Conservation (phyloP, 2,888 invertebrate species). For the Chydorus sphaericus region DNA sequence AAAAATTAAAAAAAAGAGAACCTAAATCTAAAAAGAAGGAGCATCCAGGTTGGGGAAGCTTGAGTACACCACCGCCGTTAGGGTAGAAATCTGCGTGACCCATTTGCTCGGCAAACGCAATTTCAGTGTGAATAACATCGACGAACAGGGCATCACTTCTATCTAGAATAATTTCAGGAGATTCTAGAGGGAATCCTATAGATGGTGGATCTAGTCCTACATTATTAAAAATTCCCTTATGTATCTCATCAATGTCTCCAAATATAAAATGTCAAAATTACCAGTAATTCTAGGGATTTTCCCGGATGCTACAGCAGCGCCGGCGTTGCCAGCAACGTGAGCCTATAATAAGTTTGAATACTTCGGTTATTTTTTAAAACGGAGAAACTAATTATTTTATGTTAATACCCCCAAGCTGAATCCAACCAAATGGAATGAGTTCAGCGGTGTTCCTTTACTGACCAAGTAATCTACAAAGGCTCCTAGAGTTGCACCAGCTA, state of each 20-base stretch:
- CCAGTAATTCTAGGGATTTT: conserved; percentile 10
- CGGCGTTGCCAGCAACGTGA: conserved; percentile 47
- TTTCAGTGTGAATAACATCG: conserved; percentile 54
- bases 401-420: conserved; percentile 39
- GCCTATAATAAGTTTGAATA: conserved; percentile 27
- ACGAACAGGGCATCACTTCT: conserved; percentile 51
- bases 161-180: conserved; percentile 39
- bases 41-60: conserved; percentile 39
- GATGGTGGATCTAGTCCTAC: conserved; percentile 48
- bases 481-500: conserved; percentile 42
- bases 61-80: conserved; percentile 51
- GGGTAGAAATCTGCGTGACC: conserved; percentile 63
- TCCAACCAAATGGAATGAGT: conserved; percentile 42
- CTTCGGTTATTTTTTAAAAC: no score
- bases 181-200: conserved; percentile 40
- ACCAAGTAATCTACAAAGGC: conserved; percentile 43
- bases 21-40: not conserved
- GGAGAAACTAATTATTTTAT: no score
- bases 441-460: conserved; percentile 38
- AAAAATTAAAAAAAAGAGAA: not conserved
- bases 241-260: not conserved
- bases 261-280: not conserved
- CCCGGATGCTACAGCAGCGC: conserved; percentile 22
- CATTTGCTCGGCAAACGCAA: conserved; percentile 42
- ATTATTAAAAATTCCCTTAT: not conserved